Evolutionary conservation across 2,113 vertebrate genomes (phyloP), one percentile per base, ranked within the genome.

Genomic region (Sander vitreus): DNA sequence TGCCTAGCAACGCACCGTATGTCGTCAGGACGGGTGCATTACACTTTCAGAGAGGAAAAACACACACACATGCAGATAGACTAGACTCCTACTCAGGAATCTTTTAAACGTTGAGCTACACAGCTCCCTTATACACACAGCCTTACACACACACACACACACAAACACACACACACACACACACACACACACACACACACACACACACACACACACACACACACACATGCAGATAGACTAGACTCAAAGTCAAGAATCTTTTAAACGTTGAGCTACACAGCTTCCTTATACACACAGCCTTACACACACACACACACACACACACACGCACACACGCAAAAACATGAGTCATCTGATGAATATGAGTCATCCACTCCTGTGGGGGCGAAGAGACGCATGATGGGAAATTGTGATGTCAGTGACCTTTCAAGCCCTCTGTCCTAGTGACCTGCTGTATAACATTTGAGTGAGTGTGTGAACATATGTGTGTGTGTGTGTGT

Each of bases 1-100:
- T 96, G 94, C 95, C 94, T 94, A 96, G 96, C 95, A 97, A 96
- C 94, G 82, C 85, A 76, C 81, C 89, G 88, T 95, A 94, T 96
- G 94, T 93, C 94, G 88, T 94, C 93, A 94, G 88, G 84, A 76
- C 48, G 91, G 93, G 88, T 90, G 92, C 92, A 79, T 91, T 93
- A 94, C 76, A 86, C 88, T 82, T 85, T 84, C 73, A 88, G 47
- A 23, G 57, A 62, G 30, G 16, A 25, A 33, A 68, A 57, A 73
- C 14, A 59, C 64, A 67, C 57, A 60, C 43, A 60, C 39, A 43
- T 19, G 53, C 45, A 50, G 33, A 18, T 51, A 21, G n/a, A 62
- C 19, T 30, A 11, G 9, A 51, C 33, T 65, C 15, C 58, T 15
- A 51, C 15, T 62, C 5, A 7, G 19, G 23, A 62, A 63, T 77